Percentiles rank a stretch among this genome's conserved stretches.
Conservation (phyloP, 2,888 invertebrate genomes). For the Lepas anatifera region DNA sequence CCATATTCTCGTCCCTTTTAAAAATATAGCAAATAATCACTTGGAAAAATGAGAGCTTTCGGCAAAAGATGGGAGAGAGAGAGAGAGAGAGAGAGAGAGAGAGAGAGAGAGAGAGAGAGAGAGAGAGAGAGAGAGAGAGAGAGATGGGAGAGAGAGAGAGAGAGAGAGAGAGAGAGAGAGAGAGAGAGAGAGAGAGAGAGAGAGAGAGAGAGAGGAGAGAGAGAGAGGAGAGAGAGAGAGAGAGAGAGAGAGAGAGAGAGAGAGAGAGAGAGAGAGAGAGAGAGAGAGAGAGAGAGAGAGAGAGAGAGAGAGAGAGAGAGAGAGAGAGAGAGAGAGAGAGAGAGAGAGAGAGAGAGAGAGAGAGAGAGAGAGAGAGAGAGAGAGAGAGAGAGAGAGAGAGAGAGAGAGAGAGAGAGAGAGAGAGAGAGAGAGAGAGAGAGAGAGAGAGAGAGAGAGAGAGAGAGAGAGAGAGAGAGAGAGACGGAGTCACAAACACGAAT, state of each 20-base stretch:
- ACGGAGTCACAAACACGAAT: too few relatives aligned
- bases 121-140: conserved; percentile 1
- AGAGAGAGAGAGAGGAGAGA: neutral
- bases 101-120: too few relatives aligned
- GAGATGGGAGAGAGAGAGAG: neutral
- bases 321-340: neutral
- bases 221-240: too few relatives aligned
- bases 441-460: neutral
- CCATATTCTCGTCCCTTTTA: too few relatives aligned
- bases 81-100: too few relatives aligned
- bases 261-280: too few relatives aligned
- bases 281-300: neutral
- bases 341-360: neutral
- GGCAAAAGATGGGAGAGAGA: too few relatives aligned
- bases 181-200: neutral
- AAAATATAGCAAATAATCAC: too few relatives aligned
- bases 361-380: neutral
- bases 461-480: neutral
- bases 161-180: neutral
- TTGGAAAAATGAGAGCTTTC: too few relatives aligned
- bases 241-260: too few relatives aligned
- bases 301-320: neutral
- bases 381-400: neutral
- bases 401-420: neutral
- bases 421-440: neutral